phyloP scores from a whole-genome alignment of 2,797 vertebrate species.

The Lates japonicus region DNA sequence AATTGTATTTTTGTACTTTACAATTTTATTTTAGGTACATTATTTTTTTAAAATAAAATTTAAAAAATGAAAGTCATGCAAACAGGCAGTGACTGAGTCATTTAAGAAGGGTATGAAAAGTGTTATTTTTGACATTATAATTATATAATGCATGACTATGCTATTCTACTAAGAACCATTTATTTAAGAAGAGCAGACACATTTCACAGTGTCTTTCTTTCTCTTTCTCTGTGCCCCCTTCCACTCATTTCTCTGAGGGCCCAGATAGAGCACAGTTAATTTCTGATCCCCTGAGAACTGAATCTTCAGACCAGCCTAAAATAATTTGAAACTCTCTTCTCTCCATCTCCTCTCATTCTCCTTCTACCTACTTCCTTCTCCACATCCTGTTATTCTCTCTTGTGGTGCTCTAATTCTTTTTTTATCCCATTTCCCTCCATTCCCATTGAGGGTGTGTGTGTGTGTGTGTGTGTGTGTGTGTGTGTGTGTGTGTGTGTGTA shows the following conservation, averaged over 20 bases:
- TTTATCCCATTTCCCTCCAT: too few relatives aligned
- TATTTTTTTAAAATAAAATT: too few relatives aligned
- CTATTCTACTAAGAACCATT: background rate
- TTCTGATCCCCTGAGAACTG: slow-evolving; percentile 62
- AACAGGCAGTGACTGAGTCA: background rate
- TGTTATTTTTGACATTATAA: slow-evolving; percentile 5
- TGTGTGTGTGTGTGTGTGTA: slow-evolving; percentile 34
- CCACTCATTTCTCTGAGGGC: slow-evolving; percentile 55
- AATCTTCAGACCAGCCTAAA: slow-evolving; percentile 66
- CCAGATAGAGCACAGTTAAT: too few relatives aligned
- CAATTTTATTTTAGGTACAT: too few relatives aligned
- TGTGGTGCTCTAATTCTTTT: too few relatives aligned
- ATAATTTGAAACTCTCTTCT: slow-evolving; percentile 65
- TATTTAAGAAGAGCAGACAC: slow-evolving; percentile 23
- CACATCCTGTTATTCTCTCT: too few relatives aligned
- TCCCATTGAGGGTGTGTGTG: slow-evolving; percentile 40
- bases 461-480: slow-evolving; percentile 1
- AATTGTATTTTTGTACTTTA: too few relatives aligned
- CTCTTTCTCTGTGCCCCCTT: slow-evolving; percentile 11
- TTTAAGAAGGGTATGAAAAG: background rate
- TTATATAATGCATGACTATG: background rate
- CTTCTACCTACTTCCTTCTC: too few relatives aligned
- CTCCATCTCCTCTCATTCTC: too few relatives aligned
- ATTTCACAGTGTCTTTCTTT: slow-evolving; percentile 1
- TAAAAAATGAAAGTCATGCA: background rate